phyloP scores from a whole-genome alignment of 2,797 vertebrate genomes.

The Lithobates pipiens region DNA sequence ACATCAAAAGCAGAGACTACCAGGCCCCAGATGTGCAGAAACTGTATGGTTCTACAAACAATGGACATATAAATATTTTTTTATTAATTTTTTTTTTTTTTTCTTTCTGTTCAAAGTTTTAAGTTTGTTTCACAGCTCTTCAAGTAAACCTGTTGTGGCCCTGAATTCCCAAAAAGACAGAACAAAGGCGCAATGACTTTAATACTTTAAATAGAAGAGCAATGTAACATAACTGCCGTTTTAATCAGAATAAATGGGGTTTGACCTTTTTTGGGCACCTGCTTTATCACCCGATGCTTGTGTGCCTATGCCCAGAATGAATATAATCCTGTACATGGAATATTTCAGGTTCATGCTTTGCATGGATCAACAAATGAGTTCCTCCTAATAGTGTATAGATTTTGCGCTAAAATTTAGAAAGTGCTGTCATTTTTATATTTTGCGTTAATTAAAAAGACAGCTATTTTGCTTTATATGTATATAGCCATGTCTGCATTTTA shows the following conservation, averaged over 20 bases:
- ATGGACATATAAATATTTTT: conserved; percentile 43
- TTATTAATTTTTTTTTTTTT: conserved; percentile 5
- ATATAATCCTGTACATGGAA: not conserved
- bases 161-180: conserved; percentile 6
- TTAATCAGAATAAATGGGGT: not conserved
- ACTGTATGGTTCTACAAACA: conserved; percentile 45
- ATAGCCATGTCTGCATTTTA: not conserved
- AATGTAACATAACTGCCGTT: conserved; percentile 10
- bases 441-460: not conserved
- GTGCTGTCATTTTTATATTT: not conserved
- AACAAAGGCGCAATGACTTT: conserved; percentile 8
- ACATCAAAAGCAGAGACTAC: conserved; percentile 54
- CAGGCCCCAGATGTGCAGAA: conserved; percentile 57
- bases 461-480: not conserved
- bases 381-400: not conserved
- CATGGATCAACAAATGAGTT: not conserved
- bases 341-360: not conserved
- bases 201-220: conserved; percentile 23
- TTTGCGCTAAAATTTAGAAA: not conserved
- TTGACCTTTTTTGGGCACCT: conserved; percentile 30
- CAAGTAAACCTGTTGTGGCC: conserved; percentile 17
- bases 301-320: not conserved
- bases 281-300: conserved; percentile 13
- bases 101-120: conserved; percentile 46
- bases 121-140: conserved; percentile 24